These are phyloP conservation scores for Linyphia triangularis DNA, from an alignment of 2,888 invertebrate genomes.

Conservation along the genomic window DNA sequence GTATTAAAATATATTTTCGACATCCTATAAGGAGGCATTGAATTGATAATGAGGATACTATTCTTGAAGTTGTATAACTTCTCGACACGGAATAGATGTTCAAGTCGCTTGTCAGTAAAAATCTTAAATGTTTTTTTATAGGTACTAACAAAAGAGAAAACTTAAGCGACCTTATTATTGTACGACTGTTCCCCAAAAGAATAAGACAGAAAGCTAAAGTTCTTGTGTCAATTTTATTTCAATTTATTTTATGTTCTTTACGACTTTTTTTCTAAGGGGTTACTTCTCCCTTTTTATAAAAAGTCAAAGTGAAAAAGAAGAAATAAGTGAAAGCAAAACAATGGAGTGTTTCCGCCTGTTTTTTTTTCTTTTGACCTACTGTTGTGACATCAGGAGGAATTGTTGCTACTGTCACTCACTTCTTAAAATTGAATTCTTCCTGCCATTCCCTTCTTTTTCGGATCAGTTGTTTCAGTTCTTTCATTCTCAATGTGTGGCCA, in stretches of 20 bases:
- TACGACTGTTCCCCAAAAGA: background rate
- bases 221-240: conserved; percentile 45
- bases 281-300: conserved; percentile 22
- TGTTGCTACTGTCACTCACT: conserved; percentile 62
- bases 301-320: conserved; percentile 30
- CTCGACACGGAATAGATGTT: too few species aligned
- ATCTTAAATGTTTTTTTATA: too few species aligned
- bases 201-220: background rate
- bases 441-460: background rate
- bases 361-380: conserved; percentile 52
- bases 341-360: conserved; percentile 16
- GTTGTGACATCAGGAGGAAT: conserved; percentile 46
- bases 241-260: conserved; percentile 24
- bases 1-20: too few species aligned
- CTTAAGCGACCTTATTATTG: conserved; percentile 3
- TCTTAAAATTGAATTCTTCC: conserved; percentile 65
- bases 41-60: too few species aligned
- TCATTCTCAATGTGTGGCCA: background rate
- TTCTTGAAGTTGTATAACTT: too few species aligned
- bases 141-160: background rate
- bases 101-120: too few species aligned
- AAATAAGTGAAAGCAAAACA: conserved; percentile 28
- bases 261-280: background rate
- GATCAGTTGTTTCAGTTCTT: background rate
- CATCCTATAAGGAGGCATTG: too few species aligned